Base-by-base conservation (phyloP, 2,797 vertebrate species). In the Sebastes nivosus region DNA sequence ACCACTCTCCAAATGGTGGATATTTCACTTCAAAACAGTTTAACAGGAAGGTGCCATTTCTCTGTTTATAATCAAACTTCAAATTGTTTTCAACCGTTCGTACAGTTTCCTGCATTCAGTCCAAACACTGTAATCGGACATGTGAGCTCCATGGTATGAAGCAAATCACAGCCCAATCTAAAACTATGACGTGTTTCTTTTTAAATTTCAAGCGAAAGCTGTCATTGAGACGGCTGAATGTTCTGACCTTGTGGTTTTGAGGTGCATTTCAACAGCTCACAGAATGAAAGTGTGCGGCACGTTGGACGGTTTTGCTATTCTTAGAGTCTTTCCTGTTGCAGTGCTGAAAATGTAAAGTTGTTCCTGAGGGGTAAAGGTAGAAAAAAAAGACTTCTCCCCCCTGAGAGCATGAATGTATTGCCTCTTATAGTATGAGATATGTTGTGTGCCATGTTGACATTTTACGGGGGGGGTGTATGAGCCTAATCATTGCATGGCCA, bases 41-140 rank as follows among this genome's bases (percentile, higher is more conserved):
- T 46, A 59, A 52, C 54, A 66, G 57, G 3, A 59, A 77, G 67
- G 60, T 25, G 16, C 6, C 2, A 50, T 78, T 79, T 72, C 58
- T 25, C 32, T 58, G 22, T 25, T 69, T 13, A 25, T 27, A 25
- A 42, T 68, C 73, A 82, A 63, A 58, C 10, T 79, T 82, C 81
- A 57, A 7, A 66, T 6, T 20, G 20, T 55, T 61, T 50, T 71
- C 22, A n/a, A 27, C 22, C 1, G 5, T 32, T 6, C 18, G 24
- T 3, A 12, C 16, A 30, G 34, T 5, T 1, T 34, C 2, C 18
- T 36, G 32, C 18, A 3, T 2, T 36, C 46, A 36, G 55, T 52
- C 57, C 63, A 83, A 57, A 72, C 77, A n/a, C 50, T 42, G 67
- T n/a, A 34, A 22, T 67, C 70, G 65, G 34, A 83, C 32, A 80